Evolutionary conservation across 1,140 invertebrate genomes (phyloP), one percentile per base, ranked within the genome.

Genomic region (Delia radicum): DNA sequence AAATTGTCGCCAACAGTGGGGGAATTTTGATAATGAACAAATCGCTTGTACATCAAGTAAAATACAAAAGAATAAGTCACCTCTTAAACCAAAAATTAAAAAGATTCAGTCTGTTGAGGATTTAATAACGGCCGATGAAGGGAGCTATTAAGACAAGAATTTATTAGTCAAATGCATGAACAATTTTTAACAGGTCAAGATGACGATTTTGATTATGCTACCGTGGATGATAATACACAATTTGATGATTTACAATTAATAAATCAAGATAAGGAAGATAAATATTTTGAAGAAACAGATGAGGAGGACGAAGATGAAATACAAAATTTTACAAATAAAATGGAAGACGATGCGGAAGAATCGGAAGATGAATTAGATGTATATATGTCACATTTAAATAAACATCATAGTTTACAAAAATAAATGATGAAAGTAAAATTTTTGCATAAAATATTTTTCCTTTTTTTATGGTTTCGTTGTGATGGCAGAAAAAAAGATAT

Each of bases 141-240:
- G 80, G 85, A 89, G 62, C 80, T 95, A n/a, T 83, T 96, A 1
- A 89, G 90, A 77, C 89, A 94, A 81, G 96, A 98, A 87, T 98
- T 97, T 86, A 87, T 94, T 15, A 92, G 92, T 46, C 90, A 93
- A 77, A 98, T 98, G 96, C 94, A 96, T 84, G 90, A 92, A 79
- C 93, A 90, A 82, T 98, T 98, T 87, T 82, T 98, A 29, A 90
- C 92, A 79, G 96, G 96, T 0, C 91, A 92, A 81, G 96, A 98
- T 87, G 79, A 81, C 55, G 91, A 94, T 79, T 86, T 86, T 65
- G 94, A 97, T 87, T 98, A 98, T 80, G 89, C 88, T 69, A 87
- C 86, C 75, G 90, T 95, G 0, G 94, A 96, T 84, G 87, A 92
- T 76, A 94, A 96, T 87, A 89, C 91, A 42, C 90, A 91, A 24